phyloP scores from a whole-genome alignment of 2,113 vertebrate genomes.

The Neotragus moschatus region DNA sequence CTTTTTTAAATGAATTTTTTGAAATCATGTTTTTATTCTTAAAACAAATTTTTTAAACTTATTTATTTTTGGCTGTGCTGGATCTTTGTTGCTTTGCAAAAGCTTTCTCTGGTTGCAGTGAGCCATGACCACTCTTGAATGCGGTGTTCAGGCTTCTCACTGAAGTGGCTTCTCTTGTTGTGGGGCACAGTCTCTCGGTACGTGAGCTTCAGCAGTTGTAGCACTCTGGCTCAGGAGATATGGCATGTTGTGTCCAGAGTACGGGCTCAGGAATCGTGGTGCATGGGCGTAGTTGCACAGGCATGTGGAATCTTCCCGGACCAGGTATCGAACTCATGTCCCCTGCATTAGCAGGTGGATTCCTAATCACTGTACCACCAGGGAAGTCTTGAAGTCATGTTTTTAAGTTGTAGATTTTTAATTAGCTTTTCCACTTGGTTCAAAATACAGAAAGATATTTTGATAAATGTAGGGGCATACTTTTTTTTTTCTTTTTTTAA shows the following conservation, averaged over 20 bases:
- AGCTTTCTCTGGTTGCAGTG: neutral
- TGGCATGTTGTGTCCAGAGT: neutral
- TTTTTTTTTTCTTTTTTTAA: neutral
- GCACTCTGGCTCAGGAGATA: neutral
- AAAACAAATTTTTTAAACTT: neutral
- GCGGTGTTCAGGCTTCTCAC: neutral
- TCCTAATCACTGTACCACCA: neutral
- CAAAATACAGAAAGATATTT: neutral
- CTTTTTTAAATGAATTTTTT: neutral
- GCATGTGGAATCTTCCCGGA: neutral
- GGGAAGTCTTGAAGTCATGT: neutral
- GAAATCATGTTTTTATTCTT: neutral
- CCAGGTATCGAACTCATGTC: neutral
- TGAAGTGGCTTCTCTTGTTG: neutral
- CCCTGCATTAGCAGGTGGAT: neutral
- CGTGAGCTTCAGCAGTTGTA: neutral
- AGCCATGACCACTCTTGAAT: fast-evolving
- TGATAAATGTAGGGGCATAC: neutral
- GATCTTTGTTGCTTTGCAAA: neutral
- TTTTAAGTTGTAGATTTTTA: neutral
- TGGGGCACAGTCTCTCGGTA: fast-evolving
- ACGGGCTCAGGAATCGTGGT: neutral
- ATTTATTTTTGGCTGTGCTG: neutral
- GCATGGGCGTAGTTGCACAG: fast-evolving
- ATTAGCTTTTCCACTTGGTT: neutral